Percentiles rank a stretch among this genome's conserved stretches.
Conservation (phyloP, 2,888 invertebrate genomes). For the Eustalomyia histrio region DNA sequence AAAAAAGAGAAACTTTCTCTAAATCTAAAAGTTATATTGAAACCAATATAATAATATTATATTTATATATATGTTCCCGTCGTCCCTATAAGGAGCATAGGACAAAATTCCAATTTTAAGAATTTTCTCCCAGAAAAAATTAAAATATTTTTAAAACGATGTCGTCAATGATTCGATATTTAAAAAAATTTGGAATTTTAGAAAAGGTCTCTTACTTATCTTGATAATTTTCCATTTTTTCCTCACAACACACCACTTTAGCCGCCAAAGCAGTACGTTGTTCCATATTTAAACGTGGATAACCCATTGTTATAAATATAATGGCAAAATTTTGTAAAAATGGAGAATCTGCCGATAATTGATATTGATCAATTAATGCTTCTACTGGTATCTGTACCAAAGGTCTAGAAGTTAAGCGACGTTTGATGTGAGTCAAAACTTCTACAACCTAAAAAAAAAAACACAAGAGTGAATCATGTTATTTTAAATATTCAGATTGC, state of each 20-base stretch:
- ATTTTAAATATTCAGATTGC: not conserved
- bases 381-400: conserved; percentile 92
- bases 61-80: too few species aligned
- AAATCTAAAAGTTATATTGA: too few species aligned
- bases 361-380: conserved; percentile 89
- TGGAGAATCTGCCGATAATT: conserved; percentile 85
- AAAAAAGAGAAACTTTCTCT: too few species aligned
- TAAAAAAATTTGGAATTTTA: too few species aligned
- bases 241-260: conserved; percentile 87
- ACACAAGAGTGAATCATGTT: not conserved
- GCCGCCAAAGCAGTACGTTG: conserved; percentile 89
- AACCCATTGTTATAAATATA: conserved; percentile 95
- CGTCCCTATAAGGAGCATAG: too few species aligned
- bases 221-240: conserved; percentile 90
- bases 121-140: too few species aligned
- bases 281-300: conserved; percentile 87
- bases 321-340: conserved; percentile 92
- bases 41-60: too few species aligned
- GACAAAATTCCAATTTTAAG: too few species aligned
- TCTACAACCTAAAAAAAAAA: conserved; percentile 88
- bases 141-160: too few species aligned
- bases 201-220: conserved; percentile 83
- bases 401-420: conserved; percentile 90
- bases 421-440: conserved; percentile 93
- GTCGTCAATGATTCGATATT: too few species aligned